Evolutionary conservation across 2,113 vertebrate species (phyloP).

Genomic region (Calidris pugnax): DNA sequence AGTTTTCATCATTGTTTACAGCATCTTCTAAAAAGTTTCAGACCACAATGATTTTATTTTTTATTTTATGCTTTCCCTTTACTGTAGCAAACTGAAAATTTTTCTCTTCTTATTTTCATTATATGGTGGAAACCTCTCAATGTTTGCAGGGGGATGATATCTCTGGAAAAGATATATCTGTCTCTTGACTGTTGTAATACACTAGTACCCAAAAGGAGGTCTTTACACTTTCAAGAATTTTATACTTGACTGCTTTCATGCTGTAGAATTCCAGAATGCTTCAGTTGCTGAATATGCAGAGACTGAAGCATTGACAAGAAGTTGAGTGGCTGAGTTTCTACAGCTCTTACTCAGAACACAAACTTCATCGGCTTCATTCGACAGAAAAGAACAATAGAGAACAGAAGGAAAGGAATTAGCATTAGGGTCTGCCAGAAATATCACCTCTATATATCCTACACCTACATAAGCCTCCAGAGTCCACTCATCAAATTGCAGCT

Average conservation of each 20-base stretch:
- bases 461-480: background rate
- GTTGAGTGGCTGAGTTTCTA: background rate
- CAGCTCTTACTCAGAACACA: background rate
- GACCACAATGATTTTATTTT: background rate
- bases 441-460: background rate
- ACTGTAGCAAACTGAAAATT: background rate
- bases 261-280: background rate
- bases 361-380: background rate
- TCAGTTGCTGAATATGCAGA: background rate
- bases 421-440: background rate
- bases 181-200: background rate
- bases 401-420: background rate
- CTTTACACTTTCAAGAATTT: background rate
- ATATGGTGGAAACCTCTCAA: background rate
- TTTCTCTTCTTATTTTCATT: background rate
- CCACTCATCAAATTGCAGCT: background rate
- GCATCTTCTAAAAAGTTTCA: background rate
- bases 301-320: background rate
- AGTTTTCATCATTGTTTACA: background rate
- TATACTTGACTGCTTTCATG: background rate
- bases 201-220: background rate
- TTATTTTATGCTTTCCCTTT: background rate
- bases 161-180: background rate
- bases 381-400: background rate
- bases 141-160: background rate